Base-by-base conservation (phyloP, 2,888 invertebrate species). In the Colletes collaris region DNA sequence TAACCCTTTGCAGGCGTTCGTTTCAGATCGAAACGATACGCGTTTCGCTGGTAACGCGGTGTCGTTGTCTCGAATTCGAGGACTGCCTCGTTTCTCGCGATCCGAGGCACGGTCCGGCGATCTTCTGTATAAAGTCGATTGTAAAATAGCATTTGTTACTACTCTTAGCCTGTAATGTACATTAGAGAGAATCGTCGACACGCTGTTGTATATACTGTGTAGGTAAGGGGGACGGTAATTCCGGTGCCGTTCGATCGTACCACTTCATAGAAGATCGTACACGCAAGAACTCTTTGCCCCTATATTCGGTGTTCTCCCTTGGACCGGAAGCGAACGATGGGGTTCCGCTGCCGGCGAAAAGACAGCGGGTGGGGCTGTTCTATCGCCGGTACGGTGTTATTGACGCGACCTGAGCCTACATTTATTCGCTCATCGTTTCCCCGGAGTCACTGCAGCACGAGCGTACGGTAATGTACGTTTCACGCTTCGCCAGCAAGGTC, bases 141-240 rank as follows among this genome's bases (percentile, higher is more conserved):
- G 92, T 92, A 92, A 92, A 87, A 92, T 92, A 92, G 89, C 86
- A 89, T 92, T 92, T 92, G 92, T 93, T 93, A 92, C 90, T 90
- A 89, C 90, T 87, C 89, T 89, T 92, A 92, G 89, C 71, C 82
- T 76, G 86, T 91, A 90, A 89, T 92, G 90, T 92, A 92, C 86
- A 92, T 91, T 91, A 90, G 90, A 87, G 75, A 84, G 81, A 86
- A 76, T 75, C 80, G 78, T 86, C 79, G 86, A 81, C 82, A 76
- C 46, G 64, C 72, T 67, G 79, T 79, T 91, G 89, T 90, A 91
- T 85, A 91, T 90, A 91, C 78, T 46, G 67, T 74, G 71, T 83
- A 83, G 77, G 74, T 83, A 82, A 85, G 81, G 44, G 68, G 71
- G 76, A 82, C 79, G 83, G 68, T 60, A 82, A 84, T 84, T 69